Percentiles rank a stretch among this genome's conserved stretches.
phyloP scores from a whole-genome alignment of 2,888 invertebrate species.

The Maniola hyperantus region DNA sequence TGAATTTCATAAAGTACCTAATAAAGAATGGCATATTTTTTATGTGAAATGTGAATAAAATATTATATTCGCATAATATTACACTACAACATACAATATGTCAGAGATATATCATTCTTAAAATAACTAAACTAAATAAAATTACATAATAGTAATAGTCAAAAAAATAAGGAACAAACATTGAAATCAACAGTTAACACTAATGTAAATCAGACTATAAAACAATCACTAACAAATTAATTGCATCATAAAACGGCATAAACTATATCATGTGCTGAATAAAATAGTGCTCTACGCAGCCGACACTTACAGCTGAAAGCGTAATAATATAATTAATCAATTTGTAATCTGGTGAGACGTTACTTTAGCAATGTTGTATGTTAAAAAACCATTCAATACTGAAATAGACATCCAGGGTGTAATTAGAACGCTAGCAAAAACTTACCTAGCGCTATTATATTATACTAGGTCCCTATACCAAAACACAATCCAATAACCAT shows the following conservation, averaged over 20 bases:
- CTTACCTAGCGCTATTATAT: too few relatives aligned
- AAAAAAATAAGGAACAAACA: conserved; percentile 50
- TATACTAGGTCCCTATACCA: too few relatives aligned
- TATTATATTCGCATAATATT: background rate
- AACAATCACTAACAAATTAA: conserved; percentile 71
- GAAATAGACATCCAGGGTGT: too few relatives aligned
- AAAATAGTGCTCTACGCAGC: conserved; percentile 57
- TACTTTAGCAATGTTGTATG: too few relatives aligned
- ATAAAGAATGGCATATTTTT: conserved; percentile 5
- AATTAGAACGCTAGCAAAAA: too few relatives aligned
- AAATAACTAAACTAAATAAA: background rate
- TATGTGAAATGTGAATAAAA: background rate
- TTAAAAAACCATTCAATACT: too few relatives aligned
- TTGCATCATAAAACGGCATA: conserved; percentile 61
- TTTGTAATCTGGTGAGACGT: too few relatives aligned
- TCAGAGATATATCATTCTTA: conserved; percentile 9
- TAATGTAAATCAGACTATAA: conserved; percentile 72
- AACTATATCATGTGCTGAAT: conserved; percentile 59
- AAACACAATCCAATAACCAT: too few relatives aligned
- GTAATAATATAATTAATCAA: too few relatives aligned
- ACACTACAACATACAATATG: background rate
- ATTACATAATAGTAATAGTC: conserved; percentile 28
- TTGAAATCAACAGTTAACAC: conserved; percentile 68
- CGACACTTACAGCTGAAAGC: too few relatives aligned
- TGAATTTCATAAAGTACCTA: background rate